A percentile compares a stretch with the other conserved stretches of the same genome.
Conservation (phyloP, 1,140 invertebrate species). For the Bombus ignitus region DNA sequence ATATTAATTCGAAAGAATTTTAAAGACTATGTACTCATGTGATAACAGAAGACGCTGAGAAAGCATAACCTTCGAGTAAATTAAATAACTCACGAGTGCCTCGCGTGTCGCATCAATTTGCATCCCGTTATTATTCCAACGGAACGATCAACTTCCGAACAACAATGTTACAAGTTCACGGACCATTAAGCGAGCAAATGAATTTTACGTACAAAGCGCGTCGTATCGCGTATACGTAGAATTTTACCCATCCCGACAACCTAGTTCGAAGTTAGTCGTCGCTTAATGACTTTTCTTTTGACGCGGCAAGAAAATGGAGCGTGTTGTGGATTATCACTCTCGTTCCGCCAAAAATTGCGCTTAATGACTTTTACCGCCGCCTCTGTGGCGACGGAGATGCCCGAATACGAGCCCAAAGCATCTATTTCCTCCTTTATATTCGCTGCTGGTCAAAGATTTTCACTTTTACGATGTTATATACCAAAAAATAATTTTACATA, state of each 20-base stretch:
- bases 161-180: slow-evolving; percentile 13
- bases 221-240: background rate
- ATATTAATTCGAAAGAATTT: no score
- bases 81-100: slow-evolving; percentile 17
- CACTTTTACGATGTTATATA: background rate
- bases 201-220: slow-evolving; percentile 10
- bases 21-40: background rate
- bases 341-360: slow-evolving; percentile 37
- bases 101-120: background rate
- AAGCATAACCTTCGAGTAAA: background rate
- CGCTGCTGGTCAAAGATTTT: background rate
- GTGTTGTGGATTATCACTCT: slow-evolving; percentile 32
- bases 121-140: background rate
- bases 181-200: slow-evolving; percentile 15
- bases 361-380: slow-evolving; percentile 21
- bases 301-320: slow-evolving; percentile 25
- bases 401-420: no score
- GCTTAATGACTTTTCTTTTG: slow-evolving; percentile 45
- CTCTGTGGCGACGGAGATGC: background rate
- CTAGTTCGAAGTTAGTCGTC: slow-evolving; percentile 12
- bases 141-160: slow-evolving; percentile 18
- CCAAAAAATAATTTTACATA: no score
- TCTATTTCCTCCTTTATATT: background rate
- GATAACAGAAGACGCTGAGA: no score
- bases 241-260: background rate